Conservation (phyloP, 30 jellyfish, hydroid and myxozoan species). For the Turritopsis rubra region DNA sequence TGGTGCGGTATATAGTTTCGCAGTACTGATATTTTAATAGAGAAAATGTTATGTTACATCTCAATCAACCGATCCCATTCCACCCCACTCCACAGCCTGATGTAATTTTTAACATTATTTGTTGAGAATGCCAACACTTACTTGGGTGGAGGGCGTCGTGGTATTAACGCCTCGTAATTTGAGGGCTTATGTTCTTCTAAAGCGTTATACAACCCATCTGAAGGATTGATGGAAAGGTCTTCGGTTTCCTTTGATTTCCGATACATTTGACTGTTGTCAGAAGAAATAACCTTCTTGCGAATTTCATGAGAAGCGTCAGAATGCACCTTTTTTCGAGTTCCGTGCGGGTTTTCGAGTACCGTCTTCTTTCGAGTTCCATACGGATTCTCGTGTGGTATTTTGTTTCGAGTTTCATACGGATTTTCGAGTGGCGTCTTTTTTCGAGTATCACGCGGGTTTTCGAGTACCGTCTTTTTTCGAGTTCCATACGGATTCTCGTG, state of each 20-base stretch:
- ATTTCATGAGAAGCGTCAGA: not conserved
- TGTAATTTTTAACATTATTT: too few species aligned
- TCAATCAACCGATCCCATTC: too few species aligned
- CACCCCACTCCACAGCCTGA: not conserved
- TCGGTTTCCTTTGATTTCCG: not conserved
- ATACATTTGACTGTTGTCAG: not conserved
- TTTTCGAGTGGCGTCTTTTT: not conserved
- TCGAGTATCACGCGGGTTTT: not conserved
- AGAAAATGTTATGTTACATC: too few species aligned
- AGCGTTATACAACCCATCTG: not conserved
- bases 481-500: not conserved
- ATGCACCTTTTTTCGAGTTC: not conserved
- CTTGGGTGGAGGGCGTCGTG: not conserved
- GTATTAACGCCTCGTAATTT: not conserved
- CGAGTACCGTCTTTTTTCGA: not conserved
- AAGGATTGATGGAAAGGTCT: not conserved
- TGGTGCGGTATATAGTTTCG: too few species aligned
- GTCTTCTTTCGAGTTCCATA: not conserved
- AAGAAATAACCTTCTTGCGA: not conserved
- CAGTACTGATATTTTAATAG: too few species aligned
- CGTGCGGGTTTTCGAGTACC: not conserved
- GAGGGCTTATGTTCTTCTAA: not conserved
- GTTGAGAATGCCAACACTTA: not conserved
- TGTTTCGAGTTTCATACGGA: not conserved
- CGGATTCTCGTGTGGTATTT: not conserved